Evolutionary conservation across 2,888 invertebrate genomes (phyloP).

Genomic region (Rosalia funebris): DNA sequence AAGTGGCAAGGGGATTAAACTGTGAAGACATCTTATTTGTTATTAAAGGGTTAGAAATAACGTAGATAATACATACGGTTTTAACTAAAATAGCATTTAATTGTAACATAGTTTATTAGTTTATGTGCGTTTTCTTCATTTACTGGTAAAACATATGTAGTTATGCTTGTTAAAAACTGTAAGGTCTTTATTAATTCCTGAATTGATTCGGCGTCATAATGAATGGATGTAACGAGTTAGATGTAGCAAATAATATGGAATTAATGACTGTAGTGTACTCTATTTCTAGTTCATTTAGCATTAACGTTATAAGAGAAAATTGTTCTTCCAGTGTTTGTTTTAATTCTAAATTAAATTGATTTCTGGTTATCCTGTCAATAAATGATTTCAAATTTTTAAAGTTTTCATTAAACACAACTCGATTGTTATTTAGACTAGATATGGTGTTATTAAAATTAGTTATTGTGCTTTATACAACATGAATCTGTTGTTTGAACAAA

Average conservation of each 20-base stretch:
- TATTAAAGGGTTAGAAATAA: conserved; percentile 27
- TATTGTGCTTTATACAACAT: conserved; percentile 34
- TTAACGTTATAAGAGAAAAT: conserved; percentile 30
- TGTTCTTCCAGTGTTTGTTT: conserved; percentile 37
- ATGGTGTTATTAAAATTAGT: conserved; percentile 36
- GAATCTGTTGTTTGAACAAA: conserved; percentile 33
- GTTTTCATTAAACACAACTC: conserved; percentile 27
- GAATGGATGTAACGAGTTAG: conserved; percentile 35
- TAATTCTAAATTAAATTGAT: conserved; percentile 30
- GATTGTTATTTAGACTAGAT: conserved; percentile 31
- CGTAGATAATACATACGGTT: conserved; percentile 29
- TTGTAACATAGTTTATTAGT: conserved; percentile 9
- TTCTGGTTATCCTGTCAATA: conserved; percentile 7
- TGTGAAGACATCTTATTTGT: conserved; percentile 26
- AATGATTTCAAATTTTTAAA: conserved; percentile 20
- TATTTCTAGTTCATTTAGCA: conserved; percentile 30
- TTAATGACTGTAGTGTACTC: conserved; percentile 30
- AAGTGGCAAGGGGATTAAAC: conserved; percentile 27
- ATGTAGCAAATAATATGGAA: conserved; percentile 29
- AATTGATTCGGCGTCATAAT: conserved; percentile 35
- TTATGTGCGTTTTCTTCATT: conserved; percentile 20
- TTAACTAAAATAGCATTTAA: conserved; percentile 27
- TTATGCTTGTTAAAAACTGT: conserved; percentile 24
- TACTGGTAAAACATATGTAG: conserved; percentile 29
- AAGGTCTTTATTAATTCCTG: conserved; percentile 32